Percentiles rank a stretch among this genome's conserved stretches.
phyloP scores from a whole-genome alignment of 2,113 vertebrate species.

The Dicrurus megarhynchus region DNA sequence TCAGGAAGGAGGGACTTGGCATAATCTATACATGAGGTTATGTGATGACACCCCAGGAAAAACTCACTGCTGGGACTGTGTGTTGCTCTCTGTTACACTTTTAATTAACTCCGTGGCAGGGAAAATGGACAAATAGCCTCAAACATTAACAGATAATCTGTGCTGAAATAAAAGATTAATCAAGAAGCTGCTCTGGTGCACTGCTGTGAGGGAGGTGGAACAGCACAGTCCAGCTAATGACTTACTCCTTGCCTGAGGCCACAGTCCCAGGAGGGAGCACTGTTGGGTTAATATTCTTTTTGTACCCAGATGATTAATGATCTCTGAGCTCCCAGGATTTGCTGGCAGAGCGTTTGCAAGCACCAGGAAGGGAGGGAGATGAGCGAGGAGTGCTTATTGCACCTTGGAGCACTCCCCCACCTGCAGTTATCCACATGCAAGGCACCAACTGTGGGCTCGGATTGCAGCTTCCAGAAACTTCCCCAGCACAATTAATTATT shows the following conservation, averaged over 20 bases:
- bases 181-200: background rate
- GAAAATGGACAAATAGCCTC: background rate
- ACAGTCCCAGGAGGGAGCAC: background rate
- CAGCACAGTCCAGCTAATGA: background rate
- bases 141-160: background rate
- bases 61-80: background rate
- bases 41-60: background rate
- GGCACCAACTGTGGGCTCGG: background rate
- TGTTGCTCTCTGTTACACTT: background rate
- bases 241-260: background rate
- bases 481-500: too few species aligned
- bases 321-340: background rate
- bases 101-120: background rate
- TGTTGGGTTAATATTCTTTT: background rate
- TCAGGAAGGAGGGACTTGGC: background rate
- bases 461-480: background rate
- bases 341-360: background rate
- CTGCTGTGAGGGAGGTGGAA: background rate
- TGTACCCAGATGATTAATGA: background rate
- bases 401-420: background rate
- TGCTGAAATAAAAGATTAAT: constrained; percentile 1
- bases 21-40: too few species aligned
- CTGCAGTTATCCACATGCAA: background rate
- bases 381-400: too few species aligned
- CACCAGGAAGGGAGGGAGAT: background rate